Percentiles rank a stretch among this genome's conserved stretches.
Evolutionary conservation across 2,888 invertebrate species (phyloP).

Genomic region (Macaria notata): DNA sequence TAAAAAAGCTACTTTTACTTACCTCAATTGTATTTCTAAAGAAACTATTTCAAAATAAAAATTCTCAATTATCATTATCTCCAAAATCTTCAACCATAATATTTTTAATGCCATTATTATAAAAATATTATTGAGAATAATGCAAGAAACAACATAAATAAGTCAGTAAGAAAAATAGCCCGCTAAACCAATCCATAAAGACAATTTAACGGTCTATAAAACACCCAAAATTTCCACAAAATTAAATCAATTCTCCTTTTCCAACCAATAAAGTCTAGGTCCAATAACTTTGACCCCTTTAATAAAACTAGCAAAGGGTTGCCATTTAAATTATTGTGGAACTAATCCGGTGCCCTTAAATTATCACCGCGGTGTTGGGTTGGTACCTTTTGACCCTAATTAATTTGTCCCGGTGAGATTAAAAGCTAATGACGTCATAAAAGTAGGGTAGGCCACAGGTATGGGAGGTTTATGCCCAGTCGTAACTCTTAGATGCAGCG

Average conservation of each 20-base stretch:
- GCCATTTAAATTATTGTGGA: conserved; percentile 60
- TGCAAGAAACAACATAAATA: too few species aligned
- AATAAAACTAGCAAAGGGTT: conserved; percentile 29
- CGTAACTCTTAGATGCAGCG: conserved; percentile 16
- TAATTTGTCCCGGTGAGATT: conserved; percentile 65
- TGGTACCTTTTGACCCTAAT: conserved; percentile 59
- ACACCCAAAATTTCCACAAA: not conserved
- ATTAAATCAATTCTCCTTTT: conserved; percentile 1
- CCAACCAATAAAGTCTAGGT: conserved; percentile 15
- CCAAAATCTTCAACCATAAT: too few species aligned
- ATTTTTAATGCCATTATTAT: too few species aligned
- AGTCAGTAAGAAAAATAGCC: too few species aligned
- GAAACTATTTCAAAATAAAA: too few species aligned
- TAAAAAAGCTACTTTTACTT: too few species aligned
- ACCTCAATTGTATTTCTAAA: too few species aligned
- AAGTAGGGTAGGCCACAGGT: conserved; percentile 44
- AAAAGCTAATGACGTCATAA: conserved; percentile 64
- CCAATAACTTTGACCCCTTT: conserved; percentile 17
- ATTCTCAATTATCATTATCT: too few species aligned
- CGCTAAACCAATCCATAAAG: too few species aligned
- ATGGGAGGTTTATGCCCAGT: conserved; percentile 26
- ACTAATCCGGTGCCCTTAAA: conserved; percentile 32
- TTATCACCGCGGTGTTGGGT: conserved; percentile 34
- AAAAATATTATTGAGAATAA: too few species aligned
- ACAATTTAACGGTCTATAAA: not conserved